Base-by-base conservation (phyloP, 2,888 invertebrate genomes). In the Melolontha melolontha region DNA sequence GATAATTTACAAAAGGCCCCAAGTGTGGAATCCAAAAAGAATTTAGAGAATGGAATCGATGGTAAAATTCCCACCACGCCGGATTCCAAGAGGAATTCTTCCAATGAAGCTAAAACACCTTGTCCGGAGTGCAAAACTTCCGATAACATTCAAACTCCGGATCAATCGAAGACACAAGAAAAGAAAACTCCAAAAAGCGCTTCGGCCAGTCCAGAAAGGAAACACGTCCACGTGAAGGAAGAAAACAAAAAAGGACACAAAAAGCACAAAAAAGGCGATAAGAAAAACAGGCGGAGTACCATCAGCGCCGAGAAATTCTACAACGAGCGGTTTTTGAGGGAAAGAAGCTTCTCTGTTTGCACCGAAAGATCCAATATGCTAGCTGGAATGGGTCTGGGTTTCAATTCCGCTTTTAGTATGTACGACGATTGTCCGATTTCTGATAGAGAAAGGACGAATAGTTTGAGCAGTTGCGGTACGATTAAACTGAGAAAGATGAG, bases 401-500 rank as follows among this genome's bases (percentile, higher is more conserved):
- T 65, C 27, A 67, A 70, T 52, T 65, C 64, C 2, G 78, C 77
- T 2, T 78, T 77, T 7, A 76, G 76, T 49, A 74, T 78, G 29
- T 80, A 78, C 69, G 83, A 82, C 66, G 81, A 84, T 59, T 81
- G 77, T 40, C 78, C 73, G n/a, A 78, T 72, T 6, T 89, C 89
- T 0, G 90, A 90, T 72, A 86, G 90, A 71, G 91, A 91, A 78
- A 84, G 89, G 34, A 90, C 89, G 0, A 89, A 89, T 79, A 90
- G 89, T 79, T 79, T 88, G 70, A 89, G 88, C 74, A 89, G 88
- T 1, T 89, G 89, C 0, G 86, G 89, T 4, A 89, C 87, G 0
- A 84, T 86, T 2, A 88, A 88, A 75, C 85, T 86, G 1, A 85
- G 90, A 76, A 91, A 90, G 77, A 85, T 88, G 68, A 87, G 91